Evolutionary conservation across 2,113 vertebrate genomes (phyloP), one percentile per base, ranked within the genome.

Genomic region (Heliornis fulica): DNA sequence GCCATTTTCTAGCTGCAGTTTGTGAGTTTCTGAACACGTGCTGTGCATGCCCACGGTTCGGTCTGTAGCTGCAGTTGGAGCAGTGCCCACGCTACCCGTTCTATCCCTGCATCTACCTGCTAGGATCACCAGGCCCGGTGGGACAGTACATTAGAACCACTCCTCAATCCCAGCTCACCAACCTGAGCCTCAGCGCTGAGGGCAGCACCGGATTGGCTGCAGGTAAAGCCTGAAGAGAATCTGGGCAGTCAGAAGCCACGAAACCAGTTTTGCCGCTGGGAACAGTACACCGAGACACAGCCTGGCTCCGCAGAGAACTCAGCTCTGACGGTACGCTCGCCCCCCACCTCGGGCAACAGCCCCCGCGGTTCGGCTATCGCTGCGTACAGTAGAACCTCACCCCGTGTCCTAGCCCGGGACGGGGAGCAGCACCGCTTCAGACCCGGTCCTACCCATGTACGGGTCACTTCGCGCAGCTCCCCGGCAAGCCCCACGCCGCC

Each of bases 211-310:
- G 34, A 14, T 12, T 5, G 31, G 20, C 28, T 13, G 5, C 15
- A 48, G n/a, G 25, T 11, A 13, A 19, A 29, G 19, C 7, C n/a
- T 1, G 10, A 45, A 11, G 46, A 74, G 18, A 54, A 68, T 40
- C 13, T 2, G 2, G 12, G 21, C 53, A 26, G 10, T 14, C 48
- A 57, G 18, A 51, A 53, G 70, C 29, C 3, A 60, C 53, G 15
- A 43, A 74, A 61, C 15, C 5, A 0, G 5, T 28, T n/a, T 79
- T 31, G 22, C 56, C 7, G 25, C 65, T 41, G 38, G 38, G 51
- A 69, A 29, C 11, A 64, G 25, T 1, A 14, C 23, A 3, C 3
- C 1, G 2, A 36, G 28, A 29, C 0, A 4, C 36, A 8, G 8
- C 20, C 45, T 38, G 7, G 15, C 22, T 10, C 38, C 19, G 11